These are phyloP conservation scores for Oncorhynchus kisutch DNA, from an alignment of 2,113 vertebrate species.

Conservation along the genomic window DNA sequence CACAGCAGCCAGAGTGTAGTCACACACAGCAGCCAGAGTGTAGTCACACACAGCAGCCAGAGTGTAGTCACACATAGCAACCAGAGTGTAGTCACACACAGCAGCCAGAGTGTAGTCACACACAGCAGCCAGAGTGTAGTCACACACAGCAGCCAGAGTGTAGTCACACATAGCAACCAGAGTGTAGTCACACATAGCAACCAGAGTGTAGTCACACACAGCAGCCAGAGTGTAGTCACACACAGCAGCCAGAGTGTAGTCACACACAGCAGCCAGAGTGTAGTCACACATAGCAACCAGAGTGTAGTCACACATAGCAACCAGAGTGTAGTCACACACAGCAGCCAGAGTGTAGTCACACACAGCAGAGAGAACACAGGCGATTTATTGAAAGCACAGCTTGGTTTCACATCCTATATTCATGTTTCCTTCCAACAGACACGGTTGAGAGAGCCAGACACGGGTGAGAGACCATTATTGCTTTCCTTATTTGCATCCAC, in stretches of 20 bases:
- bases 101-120: no score
- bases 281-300: constrained; percentile 53
- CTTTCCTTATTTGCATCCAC: constrained; percentile 41
- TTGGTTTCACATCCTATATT: constrained; percentile 69
- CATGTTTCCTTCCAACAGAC: constrained; percentile 60
- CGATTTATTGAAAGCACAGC: constrained; percentile 70
- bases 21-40: constrained; percentile 49
- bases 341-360: constrained; percentile 36
- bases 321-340: constrained; percentile 36
- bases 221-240: constrained; percentile 50
- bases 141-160: constrained; percentile 50
- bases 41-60: no score
- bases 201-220: constrained; percentile 47
- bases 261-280: constrained; percentile 50
- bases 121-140: constrained; percentile 55
- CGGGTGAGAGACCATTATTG: constrained; percentile 52
- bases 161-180: constrained; percentile 53
- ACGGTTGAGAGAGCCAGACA: constrained; percentile 46
- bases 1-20: constrained; percentile 32
- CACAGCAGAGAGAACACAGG: constrained; percentile 64
- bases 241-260: constrained; percentile 55
- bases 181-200: constrained; percentile 26
- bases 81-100: no score
- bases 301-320: constrained; percentile 54
- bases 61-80: no score